Percentiles rank a stretch among this genome's conserved stretches.
Evolutionary conservation across 2,797 vertebrate genomes (phyloP).

Genomic region (Alca torda): DNA sequence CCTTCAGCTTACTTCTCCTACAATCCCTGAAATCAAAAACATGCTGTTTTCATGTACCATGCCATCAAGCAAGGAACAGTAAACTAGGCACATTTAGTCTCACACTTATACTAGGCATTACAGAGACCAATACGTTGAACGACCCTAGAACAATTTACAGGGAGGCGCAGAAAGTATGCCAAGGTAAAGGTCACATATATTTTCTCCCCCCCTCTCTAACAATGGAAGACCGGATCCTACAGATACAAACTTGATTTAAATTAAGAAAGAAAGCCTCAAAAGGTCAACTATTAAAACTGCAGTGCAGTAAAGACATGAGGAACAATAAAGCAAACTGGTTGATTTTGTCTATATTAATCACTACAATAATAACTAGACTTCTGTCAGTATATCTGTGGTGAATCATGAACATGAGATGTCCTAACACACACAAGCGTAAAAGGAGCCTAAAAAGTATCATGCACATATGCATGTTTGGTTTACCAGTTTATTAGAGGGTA

Average conservation of each 20-base stretch:
- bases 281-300: background rate
- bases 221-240: background rate
- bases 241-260: background rate
- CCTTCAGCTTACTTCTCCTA: background rate
- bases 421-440: background rate
- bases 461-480: background rate
- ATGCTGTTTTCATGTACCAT: background rate
- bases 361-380: background rate
- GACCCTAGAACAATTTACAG: background rate
- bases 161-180: background rate
- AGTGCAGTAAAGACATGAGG: background rate
- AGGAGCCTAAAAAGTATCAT: background rate
- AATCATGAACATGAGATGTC: background rate
- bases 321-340: background rate
- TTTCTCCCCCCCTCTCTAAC: rapidly evolving
- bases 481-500: background rate
- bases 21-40: background rate
- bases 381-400: background rate
- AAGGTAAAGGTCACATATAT: background rate
- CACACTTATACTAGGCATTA: background rate
- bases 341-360: background rate
- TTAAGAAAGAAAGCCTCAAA: background rate
- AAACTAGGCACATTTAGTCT: background rate
- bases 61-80: background rate
- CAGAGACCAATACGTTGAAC: background rate